phyloP scores from a whole-genome alignment of 37 sponge, comb jelly and placozoan species.

The Theonella swinhoei region DNA sequence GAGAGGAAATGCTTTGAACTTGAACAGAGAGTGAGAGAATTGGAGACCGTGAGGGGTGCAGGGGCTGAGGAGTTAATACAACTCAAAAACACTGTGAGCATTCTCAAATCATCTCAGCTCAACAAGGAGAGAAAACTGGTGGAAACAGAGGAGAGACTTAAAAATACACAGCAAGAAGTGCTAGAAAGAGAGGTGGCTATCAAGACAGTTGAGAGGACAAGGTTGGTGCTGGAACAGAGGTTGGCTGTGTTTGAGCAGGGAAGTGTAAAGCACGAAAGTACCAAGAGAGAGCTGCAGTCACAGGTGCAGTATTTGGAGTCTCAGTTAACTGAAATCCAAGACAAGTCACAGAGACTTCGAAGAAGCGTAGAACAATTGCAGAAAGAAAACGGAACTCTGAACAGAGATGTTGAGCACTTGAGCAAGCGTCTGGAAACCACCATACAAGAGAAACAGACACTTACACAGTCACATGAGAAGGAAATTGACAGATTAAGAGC shows the following conservation, averaged over 20 bases:
- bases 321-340: neutral
- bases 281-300: neutral
- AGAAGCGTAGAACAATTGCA: neutral
- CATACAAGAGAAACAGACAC: constrained; percentile 31
- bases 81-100: neutral
- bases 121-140: neutral
- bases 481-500: constrained; percentile 21
- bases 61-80: neutral
- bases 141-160: neutral
- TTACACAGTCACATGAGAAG: constrained; percentile 44
- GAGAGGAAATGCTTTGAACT: neutral
- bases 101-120: neutral
- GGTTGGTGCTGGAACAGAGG: neutral
- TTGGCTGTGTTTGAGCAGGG: neutral
- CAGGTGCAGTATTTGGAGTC: neutral
- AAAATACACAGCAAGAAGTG: neutral
- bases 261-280: neutral
- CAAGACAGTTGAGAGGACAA: neutral
- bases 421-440: constrained; percentile 14
- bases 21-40: neutral
- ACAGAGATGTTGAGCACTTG: constrained; percentile 17
- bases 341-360: neutral
- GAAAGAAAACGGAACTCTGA: constrained; percentile 19
- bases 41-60: neutral
- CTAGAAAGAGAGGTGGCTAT: neutral